Conservation (phyloP, 2,797 vertebrate genomes). For the Xerus rutilus region DNA sequence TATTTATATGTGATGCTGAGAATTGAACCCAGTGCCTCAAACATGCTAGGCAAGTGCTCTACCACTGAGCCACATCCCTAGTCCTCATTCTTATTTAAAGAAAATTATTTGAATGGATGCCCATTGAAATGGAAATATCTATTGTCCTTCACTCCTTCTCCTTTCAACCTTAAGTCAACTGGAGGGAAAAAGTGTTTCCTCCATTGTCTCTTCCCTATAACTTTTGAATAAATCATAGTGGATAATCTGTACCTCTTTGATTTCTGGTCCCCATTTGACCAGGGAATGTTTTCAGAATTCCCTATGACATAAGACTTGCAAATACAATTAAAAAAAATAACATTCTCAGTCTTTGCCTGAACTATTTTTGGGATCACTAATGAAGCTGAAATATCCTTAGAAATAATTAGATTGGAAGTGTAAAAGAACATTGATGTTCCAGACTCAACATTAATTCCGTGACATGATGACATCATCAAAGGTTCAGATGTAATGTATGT, state of each 20-base stretch:
- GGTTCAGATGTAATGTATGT: not conserved
- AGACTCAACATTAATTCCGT: not conserved
- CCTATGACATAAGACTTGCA: not conserved
- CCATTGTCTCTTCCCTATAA: not conserved
- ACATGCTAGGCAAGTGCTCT: no score
- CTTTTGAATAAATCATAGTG: not conserved
- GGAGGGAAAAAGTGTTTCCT: not conserved
- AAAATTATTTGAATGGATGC: not conserved
- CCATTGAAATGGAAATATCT: not conserved
- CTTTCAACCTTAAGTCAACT: not conserved
- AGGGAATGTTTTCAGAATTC: not conserved
- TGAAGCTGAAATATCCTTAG: not conserved
- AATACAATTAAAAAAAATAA: not conserved
- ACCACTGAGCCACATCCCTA: no score
- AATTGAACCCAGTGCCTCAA: no score
- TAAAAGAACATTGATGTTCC: not conserved
- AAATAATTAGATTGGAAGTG: not conserved
- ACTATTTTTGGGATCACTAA: not conserved
- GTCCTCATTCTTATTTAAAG: not conserved
- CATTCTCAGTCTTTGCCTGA: not conserved
- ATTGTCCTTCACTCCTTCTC: not conserved
- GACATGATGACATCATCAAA: not conserved
- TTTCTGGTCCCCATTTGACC: not conserved
- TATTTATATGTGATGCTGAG: no score
- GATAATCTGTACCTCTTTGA: not conserved